Evolutionary conservation across 1,140 invertebrate genomes (phyloP).

Genomic region (Drosophila seguyi): DNA sequence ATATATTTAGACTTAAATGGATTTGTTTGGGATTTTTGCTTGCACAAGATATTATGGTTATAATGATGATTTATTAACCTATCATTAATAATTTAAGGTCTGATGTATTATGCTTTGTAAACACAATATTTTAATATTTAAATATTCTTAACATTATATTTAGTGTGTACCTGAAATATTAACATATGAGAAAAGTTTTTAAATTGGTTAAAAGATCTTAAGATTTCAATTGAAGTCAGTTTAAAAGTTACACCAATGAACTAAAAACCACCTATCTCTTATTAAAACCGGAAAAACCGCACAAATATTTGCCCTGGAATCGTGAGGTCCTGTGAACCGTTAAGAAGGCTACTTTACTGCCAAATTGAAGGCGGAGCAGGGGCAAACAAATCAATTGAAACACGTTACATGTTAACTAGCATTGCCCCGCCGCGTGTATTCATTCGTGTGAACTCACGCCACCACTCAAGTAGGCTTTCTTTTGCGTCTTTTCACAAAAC

Average conservation of each 20-base stretch:
- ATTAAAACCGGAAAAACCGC: background rate
- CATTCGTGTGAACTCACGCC: slow-evolving; percentile 22
- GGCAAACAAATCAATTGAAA: slow-evolving; percentile 21
- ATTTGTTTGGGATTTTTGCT: background rate
- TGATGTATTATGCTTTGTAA: background rate
- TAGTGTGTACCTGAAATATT: too few relatives aligned
- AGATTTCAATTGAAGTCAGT: background rate
- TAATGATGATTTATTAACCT: background rate
- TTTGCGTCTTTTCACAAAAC: slow-evolving; percentile 30
- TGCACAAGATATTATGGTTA: too few relatives aligned
- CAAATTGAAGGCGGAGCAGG: slow-evolving; percentile 1
- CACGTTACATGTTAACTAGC: slow-evolving; percentile 10
- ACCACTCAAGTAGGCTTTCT: slow-evolving; percentile 28
- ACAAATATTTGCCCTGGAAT: background rate
- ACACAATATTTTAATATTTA: background rate
- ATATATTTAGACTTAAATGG: background rate
- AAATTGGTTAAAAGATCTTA: background rate
- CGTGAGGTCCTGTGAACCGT: slow-evolving; percentile 2
- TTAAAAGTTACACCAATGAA: too few relatives aligned
- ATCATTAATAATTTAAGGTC: too few relatives aligned
- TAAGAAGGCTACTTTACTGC: background rate
- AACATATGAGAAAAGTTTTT: too few relatives aligned
- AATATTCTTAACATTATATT: too few relatives aligned
- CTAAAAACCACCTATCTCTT: too few relatives aligned
- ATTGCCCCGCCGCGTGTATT: slow-evolving; percentile 21